Percentiles rank a stretch among this genome's conserved stretches.
These are phyloP conservation scores for Bolinopsis microptera DNA, from an alignment of 37 sponge, comb jelly and placozoan species.

Conservation along the genomic window DNA sequence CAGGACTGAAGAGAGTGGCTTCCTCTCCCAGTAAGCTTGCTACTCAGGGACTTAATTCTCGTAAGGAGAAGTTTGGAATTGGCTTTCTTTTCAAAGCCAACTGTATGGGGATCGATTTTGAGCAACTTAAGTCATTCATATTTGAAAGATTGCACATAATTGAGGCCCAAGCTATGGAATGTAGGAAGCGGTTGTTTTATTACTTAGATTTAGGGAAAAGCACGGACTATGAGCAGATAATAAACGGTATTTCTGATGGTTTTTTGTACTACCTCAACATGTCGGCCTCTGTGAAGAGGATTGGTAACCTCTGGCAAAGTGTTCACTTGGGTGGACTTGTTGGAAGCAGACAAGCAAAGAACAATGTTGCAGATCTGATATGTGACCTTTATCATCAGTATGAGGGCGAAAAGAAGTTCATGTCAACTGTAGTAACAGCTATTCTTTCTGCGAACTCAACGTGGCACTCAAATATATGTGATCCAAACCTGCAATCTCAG, in stretches of 20 bases:
- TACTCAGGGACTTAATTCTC: background rate
- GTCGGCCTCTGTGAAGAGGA: background rate
- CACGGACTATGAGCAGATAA: background rate
- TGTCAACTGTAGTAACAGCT: slow-evolving; percentile 38
- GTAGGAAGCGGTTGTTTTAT: slow-evolving; percentile 15
- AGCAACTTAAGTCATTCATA: slow-evolving; percentile 28
- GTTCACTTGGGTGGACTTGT: slow-evolving; percentile 31
- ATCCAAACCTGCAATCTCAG: background rate
- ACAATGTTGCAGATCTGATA: slow-evolving; percentile 28
- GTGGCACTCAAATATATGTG: slow-evolving; percentile 58
- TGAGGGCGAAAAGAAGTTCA: slow-evolving; percentile 33
- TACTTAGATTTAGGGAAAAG: slow-evolving; percentile 23
- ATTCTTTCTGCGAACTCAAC: slow-evolving; percentile 32
- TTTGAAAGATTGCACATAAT: background rate
- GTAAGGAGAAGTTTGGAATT: slow-evolving; percentile 24
- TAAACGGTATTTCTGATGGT: background rate
- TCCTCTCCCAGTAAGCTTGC: slow-evolving; percentile 49
- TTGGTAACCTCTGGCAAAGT: slow-evolving; percentile 51
- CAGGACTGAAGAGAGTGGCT: slow-evolving; percentile 34
- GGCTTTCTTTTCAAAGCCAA: slow-evolving; percentile 8
- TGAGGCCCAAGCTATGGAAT: slow-evolving; percentile 33
- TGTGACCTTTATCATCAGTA: slow-evolving; percentile 48
- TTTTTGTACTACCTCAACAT: slow-evolving; percentile 43
- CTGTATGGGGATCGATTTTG: background rate
- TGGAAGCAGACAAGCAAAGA: slow-evolving; percentile 15